Evolutionary conservation across 2,888 invertebrate genomes (phyloP), one percentile per base, ranked within the genome.

Genomic region (Cerastis leucographa): DNA sequence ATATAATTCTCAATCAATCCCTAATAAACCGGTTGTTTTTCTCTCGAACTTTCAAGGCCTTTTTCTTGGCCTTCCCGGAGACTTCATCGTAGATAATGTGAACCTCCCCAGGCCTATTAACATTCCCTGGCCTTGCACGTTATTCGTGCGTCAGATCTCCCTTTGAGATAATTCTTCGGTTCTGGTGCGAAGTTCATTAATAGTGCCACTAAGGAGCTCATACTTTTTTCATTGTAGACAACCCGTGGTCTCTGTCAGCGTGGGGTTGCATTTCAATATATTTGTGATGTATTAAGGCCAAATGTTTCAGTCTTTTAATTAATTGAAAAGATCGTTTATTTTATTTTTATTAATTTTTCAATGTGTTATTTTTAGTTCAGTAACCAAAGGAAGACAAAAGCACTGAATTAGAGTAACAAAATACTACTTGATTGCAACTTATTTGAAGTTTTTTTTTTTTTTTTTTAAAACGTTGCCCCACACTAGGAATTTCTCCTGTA

Each of bases 71-170:
- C 44, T 76, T 72, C 44, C 14, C 29, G 59, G 74, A 61, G 69
- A 74, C 76, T 85, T 68, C 77, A 70, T 82, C 44, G 62, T 42
- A 62, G 79, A 86, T 88, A 88, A 88, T 83, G 67, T 84, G 77
- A 75, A 71, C 79, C 74, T 81, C 83, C 80, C 80, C 67, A 56
- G 75, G 74, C 87, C 90, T 84, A 88, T 90, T 88, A 89, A 85
- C 86, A 88, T 90, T 87, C 86, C 76, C 76, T 80, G 78, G 76
- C 68, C 80, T 71, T 79, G 82, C 76, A 81, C 87, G 86, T 85
- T 89, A 87, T 84, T 86, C 83, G 78, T 61, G 40, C 78, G 74
- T 56, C 82, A 75, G 80, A 79, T 74, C 80, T 86, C 85, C 79
- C 74, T 76, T 72, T 51, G 25, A 82, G 79, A 88, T 87, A 88